phyloP scores from a whole-genome alignment of 2,797 vertebrate species.

The Eospalax fontanierii region DNA sequence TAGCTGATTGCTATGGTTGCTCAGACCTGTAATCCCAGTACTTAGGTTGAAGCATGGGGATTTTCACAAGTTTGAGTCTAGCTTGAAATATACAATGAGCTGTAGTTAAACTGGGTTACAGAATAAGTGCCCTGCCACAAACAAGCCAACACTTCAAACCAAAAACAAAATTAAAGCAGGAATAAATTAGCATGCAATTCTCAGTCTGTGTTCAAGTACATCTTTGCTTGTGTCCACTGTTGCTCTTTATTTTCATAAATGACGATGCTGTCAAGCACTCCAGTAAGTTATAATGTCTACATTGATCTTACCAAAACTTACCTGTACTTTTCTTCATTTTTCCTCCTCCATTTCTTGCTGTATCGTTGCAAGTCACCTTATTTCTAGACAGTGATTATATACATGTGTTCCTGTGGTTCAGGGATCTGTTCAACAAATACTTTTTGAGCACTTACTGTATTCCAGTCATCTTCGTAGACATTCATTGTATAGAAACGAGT shows the following conservation, averaged over 20 bases:
- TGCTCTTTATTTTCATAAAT: constrained; percentile 46
- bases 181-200: background rate
- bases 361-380: background rate
- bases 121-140: background rate
- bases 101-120: background rate
- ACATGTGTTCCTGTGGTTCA: background rate
- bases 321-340: background rate
- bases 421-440: background rate
- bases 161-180: background rate
- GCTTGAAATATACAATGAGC: background rate
- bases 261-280: background rate
- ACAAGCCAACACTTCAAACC: background rate
- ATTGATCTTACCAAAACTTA: background rate
- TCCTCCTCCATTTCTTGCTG: background rate
- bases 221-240: background rate
- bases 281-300: background rate
- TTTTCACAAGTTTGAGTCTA: background rate
- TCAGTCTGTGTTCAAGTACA: background rate
- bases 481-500: background rate
- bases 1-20: background rate
- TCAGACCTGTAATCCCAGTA: background rate
- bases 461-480: background rate
- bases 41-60: background rate
- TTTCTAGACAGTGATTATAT: background rate
- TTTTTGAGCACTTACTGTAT: background rate